Evolutionary conservation across 2,797 vertebrate genomes (phyloP), one percentile per base, ranked within the genome.

Genomic region (Sylvilagus floridanus): DNA sequence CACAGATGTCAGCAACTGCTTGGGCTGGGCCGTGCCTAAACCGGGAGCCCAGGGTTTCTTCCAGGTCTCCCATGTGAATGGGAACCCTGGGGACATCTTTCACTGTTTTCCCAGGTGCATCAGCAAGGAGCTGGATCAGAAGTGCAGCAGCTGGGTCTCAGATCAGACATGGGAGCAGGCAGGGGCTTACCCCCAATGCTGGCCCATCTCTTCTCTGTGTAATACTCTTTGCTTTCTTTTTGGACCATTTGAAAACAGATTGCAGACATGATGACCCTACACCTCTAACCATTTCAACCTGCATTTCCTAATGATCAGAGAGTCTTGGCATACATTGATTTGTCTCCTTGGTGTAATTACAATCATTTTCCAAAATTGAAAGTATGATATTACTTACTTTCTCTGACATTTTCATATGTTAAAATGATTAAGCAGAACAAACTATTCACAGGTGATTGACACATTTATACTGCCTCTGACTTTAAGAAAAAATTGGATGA

Each of bases 311-410:
- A 84, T 71, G 71, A 50, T 63, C 16, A 63, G 52, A 90, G 28
- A 9, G 9, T 26, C 50, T 82, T 88, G 91, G 66, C 57, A 69
- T 82, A 12, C 24, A 17, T 42, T 90, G 65, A 65, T 88, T 88
- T 83, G 83, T 79, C 30, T 90, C 65, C 66, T 75, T 92, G 60
- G 26, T 90, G 10, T 69, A 85, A 50, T 90, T 88, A 60, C 16
- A 95, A 86, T 54, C 30, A 66, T 96, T 95, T 96, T 79, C 71
- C 68, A 68, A 35, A 93, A 62, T 86, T 79, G 54, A 65, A 92
- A 93, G 28, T 83, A 26, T 77, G n/a, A 19, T 91, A 4, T 62
- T 78, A 63, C n/a, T 54, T 63, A 72, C 16, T 26, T 32, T 47
- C 54, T 57, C 19, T 57, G 54, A 66, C 60, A 63, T 95, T 82